Conservation (phyloP, 2,888 invertebrate species). For the Elysia crispata region DNA sequence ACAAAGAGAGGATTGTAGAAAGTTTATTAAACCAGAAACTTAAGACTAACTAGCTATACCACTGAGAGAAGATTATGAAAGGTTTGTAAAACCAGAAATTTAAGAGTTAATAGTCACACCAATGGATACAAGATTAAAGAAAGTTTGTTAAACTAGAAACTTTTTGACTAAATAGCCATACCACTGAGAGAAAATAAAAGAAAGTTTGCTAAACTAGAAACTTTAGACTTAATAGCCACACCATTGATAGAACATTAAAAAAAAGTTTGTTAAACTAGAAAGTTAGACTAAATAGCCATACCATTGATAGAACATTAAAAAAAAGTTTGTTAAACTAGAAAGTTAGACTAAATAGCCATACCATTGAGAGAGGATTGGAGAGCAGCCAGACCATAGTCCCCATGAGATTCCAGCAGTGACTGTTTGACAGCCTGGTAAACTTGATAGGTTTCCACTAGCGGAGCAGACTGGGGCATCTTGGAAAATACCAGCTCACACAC, state of each 20-base stretch:
- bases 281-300: not conserved
- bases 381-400: conserved; percentile 61
- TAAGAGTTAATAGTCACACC: not conserved
- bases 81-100: not conserved
- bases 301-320: too few species aligned
- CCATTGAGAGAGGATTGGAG: conserved; percentile 54
- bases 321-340: not conserved
- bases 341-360: conserved; percentile 23
- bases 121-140: too few species aligned
- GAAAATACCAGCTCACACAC: conserved; percentile 41
- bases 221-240: not conserved
- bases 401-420: conserved; percentile 57
- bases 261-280: not conserved
- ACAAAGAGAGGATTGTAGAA: too few species aligned
- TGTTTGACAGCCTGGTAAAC: conserved; percentile 54
- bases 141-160: too few species aligned
- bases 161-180: too few species aligned
- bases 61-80: conserved; percentile 47
- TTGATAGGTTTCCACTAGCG: not conserved
- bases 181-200: too few species aligned
- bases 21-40: not conserved
- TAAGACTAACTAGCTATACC: conserved; percentile 42
- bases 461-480: not conserved
- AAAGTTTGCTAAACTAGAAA: too few species aligned
- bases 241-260: not conserved